These are phyloP conservation scores for Halcyon smyrnensis DNA, from an alignment of 2,797 vertebrate species.

Conservation along the genomic window DNA sequence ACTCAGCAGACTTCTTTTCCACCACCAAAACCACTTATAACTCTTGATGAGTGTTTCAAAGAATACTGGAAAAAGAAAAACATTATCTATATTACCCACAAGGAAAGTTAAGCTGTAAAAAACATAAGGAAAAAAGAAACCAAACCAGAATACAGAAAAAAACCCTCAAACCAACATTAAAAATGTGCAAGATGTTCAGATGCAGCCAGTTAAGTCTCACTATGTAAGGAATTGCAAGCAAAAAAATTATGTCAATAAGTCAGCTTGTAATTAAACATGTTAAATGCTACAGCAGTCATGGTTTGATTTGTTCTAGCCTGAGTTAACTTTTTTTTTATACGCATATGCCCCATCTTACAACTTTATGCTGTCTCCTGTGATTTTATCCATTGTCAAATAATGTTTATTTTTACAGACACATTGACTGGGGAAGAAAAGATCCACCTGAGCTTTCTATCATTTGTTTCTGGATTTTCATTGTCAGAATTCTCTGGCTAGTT, in stretches of 20 bases:
- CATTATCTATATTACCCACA: not conserved
- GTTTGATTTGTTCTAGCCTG: not conserved
- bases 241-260: not conserved
- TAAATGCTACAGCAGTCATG: not conserved
- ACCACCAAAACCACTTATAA: not conserved
- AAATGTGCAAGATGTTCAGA: not conserved
- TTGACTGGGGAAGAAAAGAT: not conserved
- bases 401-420: not conserved
- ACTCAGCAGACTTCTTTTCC: not conserved
- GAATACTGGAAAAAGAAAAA: not conserved
- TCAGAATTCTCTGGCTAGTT: not conserved
- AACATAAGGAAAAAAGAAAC: not conserved
- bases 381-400: not conserved
- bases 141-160: not conserved
- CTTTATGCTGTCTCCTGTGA: not conserved
- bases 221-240: not conserved
- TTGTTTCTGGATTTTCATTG: not conserved
- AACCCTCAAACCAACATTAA: not conserved
- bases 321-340: not conserved
- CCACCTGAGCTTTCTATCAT: not conserved
- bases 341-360: not conserved
- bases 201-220: not conserved
- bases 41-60: not conserved
- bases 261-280: not conserved
- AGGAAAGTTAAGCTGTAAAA: not conserved